A percentile compares a stretch with the other conserved stretches of the same genome.
Conservation (phyloP, 2,797 vertebrate genomes). For the Phalanger gymnotis region DNA sequence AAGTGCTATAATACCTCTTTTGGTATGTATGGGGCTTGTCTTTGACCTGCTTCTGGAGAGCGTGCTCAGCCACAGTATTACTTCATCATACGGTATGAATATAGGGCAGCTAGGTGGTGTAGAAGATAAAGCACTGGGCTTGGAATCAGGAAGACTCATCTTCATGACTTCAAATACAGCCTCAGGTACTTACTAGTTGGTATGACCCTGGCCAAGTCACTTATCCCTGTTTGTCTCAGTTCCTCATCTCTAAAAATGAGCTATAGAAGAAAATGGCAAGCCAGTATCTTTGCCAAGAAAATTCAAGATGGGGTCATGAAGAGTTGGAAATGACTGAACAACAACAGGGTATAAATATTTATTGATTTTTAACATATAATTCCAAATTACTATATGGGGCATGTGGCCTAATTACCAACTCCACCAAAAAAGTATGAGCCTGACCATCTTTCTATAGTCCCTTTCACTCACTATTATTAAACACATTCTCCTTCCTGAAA, state of each 20-base stretch:
- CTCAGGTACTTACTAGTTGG: neutral
- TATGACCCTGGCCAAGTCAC: neutral
- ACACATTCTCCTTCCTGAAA: slow-evolving; percentile 12
- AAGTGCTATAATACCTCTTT: neutral
- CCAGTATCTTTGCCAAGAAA: neutral
- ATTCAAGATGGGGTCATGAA: neutral
- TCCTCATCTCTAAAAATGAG: neutral
- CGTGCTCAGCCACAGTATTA: neutral
- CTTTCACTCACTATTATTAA: neutral
- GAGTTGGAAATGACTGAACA: neutral
- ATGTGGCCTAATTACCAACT: neutral
- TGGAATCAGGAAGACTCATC: neutral
- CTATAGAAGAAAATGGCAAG: neutral
- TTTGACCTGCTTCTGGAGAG: neutral
- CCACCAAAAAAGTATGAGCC: neutral
- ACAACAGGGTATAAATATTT: neutral
- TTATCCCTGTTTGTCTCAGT: neutral
- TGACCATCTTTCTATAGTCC: neutral
- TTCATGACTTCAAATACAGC: neutral
- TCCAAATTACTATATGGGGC: neutral
- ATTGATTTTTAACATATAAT: neutral
- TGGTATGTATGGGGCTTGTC: neutral
- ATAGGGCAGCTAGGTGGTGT: too few relatives aligned
- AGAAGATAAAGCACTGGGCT: neutral
- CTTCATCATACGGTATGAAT: neutral